Percentiles rank a stretch among this genome's conserved stretches.
Conservation (phyloP, 1,140 invertebrate species). For the Aphis craccivora region DNA sequence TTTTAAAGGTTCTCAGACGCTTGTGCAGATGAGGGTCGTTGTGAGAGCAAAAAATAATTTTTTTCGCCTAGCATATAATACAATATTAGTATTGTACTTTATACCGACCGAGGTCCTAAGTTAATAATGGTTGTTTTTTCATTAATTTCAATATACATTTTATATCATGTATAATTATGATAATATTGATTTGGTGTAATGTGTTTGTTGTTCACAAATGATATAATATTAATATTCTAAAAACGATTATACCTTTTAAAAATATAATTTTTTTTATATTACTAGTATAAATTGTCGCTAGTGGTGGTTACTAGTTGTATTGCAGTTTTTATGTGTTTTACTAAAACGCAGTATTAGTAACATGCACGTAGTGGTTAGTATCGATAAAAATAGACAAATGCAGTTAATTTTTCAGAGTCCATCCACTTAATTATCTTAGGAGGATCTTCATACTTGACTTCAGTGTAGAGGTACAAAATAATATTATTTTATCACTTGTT, state of each 20-base stretch:
- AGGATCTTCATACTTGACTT: not conserved
- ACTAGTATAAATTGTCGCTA: too few relatives aligned
- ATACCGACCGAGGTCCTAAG: not conserved
- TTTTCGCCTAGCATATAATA: not conserved
- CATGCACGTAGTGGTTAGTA: not conserved
- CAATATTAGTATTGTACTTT: not conserved
- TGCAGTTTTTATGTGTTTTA: too few relatives aligned
- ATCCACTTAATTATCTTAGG: not conserved
- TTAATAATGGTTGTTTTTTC: conserved; percentile 5
- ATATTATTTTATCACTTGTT: not conserved
- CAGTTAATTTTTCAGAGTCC: not conserved
- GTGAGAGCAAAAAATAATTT: not conserved
- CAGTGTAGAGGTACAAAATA: not conserved
- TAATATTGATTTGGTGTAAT: not conserved
- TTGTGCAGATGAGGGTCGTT: not conserved
- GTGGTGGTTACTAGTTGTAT: not conserved
- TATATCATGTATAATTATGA: not conserved
- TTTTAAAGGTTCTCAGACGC: not conserved
- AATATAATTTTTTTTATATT: not conserved
- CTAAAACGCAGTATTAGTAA: too few relatives aligned
- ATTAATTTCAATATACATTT: conserved; percentile 8
- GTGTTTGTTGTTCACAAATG: not conserved
- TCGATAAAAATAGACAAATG: not conserved
- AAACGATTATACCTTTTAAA: not conserved
- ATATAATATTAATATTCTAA: not conserved